Conservation (phyloP, 1,140 invertebrate genomes). For the Colletes gigas region DNA sequence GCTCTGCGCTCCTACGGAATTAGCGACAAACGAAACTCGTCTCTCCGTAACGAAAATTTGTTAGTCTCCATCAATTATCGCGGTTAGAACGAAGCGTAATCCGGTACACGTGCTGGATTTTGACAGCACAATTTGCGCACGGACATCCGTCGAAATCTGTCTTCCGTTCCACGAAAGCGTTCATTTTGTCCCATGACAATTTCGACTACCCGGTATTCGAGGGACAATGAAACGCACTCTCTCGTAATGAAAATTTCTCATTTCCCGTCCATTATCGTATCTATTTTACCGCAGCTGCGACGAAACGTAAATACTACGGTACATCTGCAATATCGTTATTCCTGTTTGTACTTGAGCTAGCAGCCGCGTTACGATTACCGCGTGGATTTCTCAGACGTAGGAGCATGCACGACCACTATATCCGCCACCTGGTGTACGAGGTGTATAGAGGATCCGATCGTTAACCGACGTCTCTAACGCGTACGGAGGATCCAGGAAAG, state of each 20-base stretch:
- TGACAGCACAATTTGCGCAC: neutral
- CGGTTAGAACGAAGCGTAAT: neutral
- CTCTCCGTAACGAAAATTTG: neutral
- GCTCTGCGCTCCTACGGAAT: neutral
- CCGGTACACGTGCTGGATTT: neutral
- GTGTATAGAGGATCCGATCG: neutral
- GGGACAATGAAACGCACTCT: conserved; percentile 5
- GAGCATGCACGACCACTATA: neutral
- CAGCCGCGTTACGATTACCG: neutral
- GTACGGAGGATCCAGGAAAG: neutral
- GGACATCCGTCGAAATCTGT: neutral
- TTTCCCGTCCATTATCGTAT: conserved; percentile 9
- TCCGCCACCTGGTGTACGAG: neutral
- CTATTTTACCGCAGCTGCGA: neutral
- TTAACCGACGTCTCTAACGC: neutral
- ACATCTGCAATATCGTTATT: conserved; percentile 6
- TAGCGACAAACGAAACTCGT: neutral
- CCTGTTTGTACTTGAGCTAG: conserved; percentile 5
- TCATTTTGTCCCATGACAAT: neutral
- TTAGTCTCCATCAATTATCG: neutral
- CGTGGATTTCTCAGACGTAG: neutral
- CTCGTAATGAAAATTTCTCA: conserved; percentile 11
- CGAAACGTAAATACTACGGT: neutral
- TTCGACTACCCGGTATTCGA: neutral
- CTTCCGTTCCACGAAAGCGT: neutral